These are phyloP conservation scores for Pyrocephalus nanus DNA, from an alignment of 2,797 vertebrate genomes.

Conservation along the genomic window DNA sequence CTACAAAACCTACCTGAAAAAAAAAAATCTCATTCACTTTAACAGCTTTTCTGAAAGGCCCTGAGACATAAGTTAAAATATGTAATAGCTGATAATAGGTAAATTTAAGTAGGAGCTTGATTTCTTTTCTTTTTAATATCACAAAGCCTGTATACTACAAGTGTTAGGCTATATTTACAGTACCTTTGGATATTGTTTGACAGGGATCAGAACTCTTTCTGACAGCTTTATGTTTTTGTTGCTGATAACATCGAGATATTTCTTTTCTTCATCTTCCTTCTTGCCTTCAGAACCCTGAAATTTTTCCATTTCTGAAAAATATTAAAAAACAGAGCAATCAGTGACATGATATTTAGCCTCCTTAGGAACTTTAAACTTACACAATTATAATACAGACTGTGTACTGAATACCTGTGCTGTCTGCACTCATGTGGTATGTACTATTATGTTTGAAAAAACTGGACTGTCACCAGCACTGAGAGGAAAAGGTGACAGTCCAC, in stretches of 20 bases:
- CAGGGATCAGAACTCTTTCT: slow-evolving; percentile 95
- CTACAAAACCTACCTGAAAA: neutral
- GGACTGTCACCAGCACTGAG: neutral
- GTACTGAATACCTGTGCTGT: fast-evolving
- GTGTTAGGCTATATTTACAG: slow-evolving; percentile 9
- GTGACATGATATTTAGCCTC: neutral
- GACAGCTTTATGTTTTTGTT: slow-evolving; percentile 99
- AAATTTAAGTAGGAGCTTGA: neutral
- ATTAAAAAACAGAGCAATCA: neutral
- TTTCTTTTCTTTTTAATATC: neutral
- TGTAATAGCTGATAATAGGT: neutral
- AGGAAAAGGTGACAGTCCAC: neutral
- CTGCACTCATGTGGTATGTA: fast-evolving
- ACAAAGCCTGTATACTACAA: neutral
- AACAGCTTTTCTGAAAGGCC: neutral
- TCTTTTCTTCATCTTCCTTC: slow-evolving; percentile 94
- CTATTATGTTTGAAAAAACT: neutral
- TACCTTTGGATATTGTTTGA: slow-evolving; percentile 99
- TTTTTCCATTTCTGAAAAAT: slow-evolving; percentile 93
- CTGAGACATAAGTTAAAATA: neutral
- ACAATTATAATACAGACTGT: neutral
- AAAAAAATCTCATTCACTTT: neutral
- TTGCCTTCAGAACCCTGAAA: slow-evolving; percentile 90
- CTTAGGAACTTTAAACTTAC: neutral
- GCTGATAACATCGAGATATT: slow-evolving; percentile 98